These are phyloP conservation scores for Marcusenius ussheri DNA, from an alignment of 2,113 vertebrate species.

Conservation along the genomic window DNA sequence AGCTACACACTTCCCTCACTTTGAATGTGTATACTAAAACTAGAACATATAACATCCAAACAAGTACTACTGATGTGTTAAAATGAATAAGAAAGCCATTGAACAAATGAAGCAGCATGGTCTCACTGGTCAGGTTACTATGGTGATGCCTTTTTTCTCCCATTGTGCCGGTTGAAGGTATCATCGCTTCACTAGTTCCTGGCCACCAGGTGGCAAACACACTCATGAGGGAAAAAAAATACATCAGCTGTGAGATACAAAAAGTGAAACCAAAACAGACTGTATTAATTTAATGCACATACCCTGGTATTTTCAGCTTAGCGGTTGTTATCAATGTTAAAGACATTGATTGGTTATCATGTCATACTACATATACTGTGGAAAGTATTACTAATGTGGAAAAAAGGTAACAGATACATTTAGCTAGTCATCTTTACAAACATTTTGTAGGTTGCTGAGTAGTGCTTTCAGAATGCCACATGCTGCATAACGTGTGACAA, in stretches of 20 bases:
- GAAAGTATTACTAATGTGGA: not conserved
- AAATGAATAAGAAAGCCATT: not conserved
- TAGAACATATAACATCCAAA: not conserved
- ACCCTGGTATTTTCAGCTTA: not conserved
- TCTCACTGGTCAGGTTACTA: not conserved
- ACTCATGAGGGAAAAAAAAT: not conserved
- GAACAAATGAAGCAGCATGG: not conserved
- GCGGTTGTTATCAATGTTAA: not conserved
- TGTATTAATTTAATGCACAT: not conserved
- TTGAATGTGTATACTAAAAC: not conserved
- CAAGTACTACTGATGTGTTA: not conserved
- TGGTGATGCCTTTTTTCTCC: not conserved
- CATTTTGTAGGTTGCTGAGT: not conserved
- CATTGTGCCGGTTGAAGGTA: not conserved
- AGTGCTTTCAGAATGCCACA: not conserved
- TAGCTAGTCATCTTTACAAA: not conserved
- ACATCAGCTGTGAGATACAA: not conserved
- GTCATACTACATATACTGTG: not conserved
- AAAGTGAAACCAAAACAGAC: slow-evolving; percentile 10
- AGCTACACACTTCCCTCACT: not conserved
- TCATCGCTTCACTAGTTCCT: not conserved
- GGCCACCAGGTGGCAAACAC: not conserved
- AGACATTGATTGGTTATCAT: not conserved
- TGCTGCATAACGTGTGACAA: not conserved
- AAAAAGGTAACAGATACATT: not conserved